Evolutionary conservation across 1,140 invertebrate genomes (phyloP).

Genomic region (Oryzaephilus surinamensis): DNA sequence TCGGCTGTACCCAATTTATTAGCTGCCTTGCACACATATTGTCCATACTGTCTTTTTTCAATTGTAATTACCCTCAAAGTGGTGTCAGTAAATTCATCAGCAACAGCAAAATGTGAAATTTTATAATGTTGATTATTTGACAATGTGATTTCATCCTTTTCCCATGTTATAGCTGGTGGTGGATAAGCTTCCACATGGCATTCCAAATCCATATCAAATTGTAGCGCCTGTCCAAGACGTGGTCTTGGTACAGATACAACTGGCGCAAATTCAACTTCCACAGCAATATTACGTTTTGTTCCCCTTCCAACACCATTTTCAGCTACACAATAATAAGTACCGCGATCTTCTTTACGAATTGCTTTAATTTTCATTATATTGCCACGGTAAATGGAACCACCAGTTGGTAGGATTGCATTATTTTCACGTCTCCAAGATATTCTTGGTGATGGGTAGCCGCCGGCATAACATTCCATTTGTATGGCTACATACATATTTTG

Average conservation of each 20-base stretch:
- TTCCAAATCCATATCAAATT: constrained; percentile 87
- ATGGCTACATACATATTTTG: constrained; percentile 45
- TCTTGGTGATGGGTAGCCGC: constrained; percentile 68
- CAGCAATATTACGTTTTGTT: constrained; percentile 71
- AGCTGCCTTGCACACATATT: constrained; percentile 74
- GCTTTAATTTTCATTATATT: constrained; percentile 70
- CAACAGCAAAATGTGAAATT: constrained; percentile 80
- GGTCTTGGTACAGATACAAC: constrained; percentile 73
- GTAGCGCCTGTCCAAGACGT: constrained; percentile 72
- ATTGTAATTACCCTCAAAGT: constrained; percentile 76
- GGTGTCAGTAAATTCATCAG: constrained; percentile 82
- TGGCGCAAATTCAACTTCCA: constrained; percentile 82
- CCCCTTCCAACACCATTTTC: constrained; percentile 84
- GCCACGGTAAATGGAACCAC: constrained; percentile 70
- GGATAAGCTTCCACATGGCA: constrained; percentile 90
- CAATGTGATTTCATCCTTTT: constrained; percentile 68
- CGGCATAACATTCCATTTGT: constrained; percentile 77
- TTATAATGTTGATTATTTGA: constrained; percentile 78
- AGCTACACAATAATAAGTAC: constrained; percentile 88
- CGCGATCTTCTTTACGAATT: constrained; percentile 79
- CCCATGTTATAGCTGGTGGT: constrained; percentile 76
- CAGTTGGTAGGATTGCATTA: constrained; percentile 83
- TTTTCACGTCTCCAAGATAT: constrained; percentile 89
- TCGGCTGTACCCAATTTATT: constrained; percentile 78
- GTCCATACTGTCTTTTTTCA: constrained; percentile 80